These are phyloP conservation scores for Tenebrio molitor DNA, from an alignment of 1,140 invertebrate species.

Conservation along the genomic window DNA sequence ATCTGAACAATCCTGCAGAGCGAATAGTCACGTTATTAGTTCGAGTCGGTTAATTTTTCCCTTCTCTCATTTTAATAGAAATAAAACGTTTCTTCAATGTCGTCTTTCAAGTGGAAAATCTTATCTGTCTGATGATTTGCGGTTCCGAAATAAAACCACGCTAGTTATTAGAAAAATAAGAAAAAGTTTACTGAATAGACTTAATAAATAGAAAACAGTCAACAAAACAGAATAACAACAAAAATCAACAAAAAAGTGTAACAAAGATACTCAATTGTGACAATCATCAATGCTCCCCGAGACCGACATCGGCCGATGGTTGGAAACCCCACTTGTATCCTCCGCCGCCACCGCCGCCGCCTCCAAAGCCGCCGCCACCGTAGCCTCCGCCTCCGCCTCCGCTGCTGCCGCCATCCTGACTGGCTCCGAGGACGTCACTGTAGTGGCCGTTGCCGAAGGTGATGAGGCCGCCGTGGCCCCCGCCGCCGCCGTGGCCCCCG, in stretches of 20 bases:
- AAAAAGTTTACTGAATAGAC: slow-evolving; percentile 16
- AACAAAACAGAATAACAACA: slow-evolving; percentile 16
- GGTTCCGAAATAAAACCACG: no score
- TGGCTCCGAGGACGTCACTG: slow-evolving; percentile 54
- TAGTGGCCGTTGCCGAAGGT: slow-evolving; percentile 53
- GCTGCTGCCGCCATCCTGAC: slow-evolving; percentile 5
- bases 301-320: no score
- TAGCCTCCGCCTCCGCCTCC: slow-evolving; percentile 4
- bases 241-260: background rate
- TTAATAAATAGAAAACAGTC: slow-evolving; percentile 38
- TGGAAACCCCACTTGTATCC: background rate
- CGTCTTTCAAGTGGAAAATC: no score
- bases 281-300: background rate
- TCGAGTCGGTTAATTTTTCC: no score
- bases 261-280: slow-evolving; percentile 16
- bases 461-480: slow-evolving; percentile 40
- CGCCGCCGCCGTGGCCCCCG: slow-evolving; percentile 39
- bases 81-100: no score
- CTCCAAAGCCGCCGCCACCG: slow-evolving; percentile 6
- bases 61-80: no score
- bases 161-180: slow-evolving; percentile 12
- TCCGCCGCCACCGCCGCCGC: slow-evolving; percentile 8
- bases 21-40: no score
- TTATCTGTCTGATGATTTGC: no score
- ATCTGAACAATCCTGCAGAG: no score